These are phyloP conservation scores for Lathamus discolor DNA, from an alignment of 2,113 vertebrate genomes.

Conservation along the genomic window DNA sequence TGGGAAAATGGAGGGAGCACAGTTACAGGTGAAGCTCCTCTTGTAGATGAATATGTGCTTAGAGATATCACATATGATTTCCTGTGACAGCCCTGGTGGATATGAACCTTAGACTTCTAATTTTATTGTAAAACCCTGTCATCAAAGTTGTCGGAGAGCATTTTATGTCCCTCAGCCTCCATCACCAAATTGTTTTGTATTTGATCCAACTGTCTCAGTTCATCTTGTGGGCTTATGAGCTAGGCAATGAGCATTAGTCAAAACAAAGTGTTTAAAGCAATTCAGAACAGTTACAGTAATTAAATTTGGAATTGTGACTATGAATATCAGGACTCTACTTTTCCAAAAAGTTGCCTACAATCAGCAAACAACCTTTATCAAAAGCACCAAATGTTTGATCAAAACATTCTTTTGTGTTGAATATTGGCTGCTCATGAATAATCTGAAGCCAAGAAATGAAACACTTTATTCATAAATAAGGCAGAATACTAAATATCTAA, in stretches of 20 bases:
- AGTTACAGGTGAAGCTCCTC: neutral
- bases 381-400: neutral
- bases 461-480: neutral
- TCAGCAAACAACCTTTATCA: neutral
- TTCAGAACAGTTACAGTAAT: neutral
- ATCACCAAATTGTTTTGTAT: neutral
- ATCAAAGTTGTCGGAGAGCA: neutral
- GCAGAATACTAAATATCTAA: neutral
- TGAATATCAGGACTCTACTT: neutral
- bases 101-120: neutral
- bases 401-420: neutral
- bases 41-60: neutral
- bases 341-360: neutral
- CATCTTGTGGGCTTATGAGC: neutral
- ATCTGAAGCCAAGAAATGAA: neutral
- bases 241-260: neutral
- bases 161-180: neutral
- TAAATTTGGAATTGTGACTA: neutral
- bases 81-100: neutral
- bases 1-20: fast-evolving
- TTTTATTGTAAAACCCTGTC: neutral
- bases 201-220: neutral
- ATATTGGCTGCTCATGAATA: neutral
- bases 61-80: neutral
- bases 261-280: neutral